Evolutionary conservation across 92 coral and sea anemone species (phyloP).

Genomic region (Metridium senile): DNA sequence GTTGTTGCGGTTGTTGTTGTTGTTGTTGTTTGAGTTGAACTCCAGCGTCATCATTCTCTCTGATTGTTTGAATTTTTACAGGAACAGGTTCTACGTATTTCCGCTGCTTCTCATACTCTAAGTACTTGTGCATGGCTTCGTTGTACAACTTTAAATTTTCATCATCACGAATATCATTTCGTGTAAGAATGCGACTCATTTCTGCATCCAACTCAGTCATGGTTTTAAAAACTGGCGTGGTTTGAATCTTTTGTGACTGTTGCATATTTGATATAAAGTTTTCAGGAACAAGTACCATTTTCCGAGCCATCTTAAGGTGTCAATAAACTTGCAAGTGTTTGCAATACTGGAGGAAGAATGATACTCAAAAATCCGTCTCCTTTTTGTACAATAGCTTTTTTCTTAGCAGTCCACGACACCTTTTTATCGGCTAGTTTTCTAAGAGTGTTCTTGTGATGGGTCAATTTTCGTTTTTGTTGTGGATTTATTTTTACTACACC

Average conservation of each 20-base stretch:
- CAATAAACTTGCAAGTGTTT: not conserved
- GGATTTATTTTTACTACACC: not conserved
- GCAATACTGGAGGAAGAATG: not conserved
- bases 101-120: conserved; percentile 20
- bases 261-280: conserved; percentile 4
- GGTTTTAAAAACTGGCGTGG: conserved; percentile 14
- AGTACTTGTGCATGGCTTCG: conserved; percentile 35
- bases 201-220: conserved; percentile 20
- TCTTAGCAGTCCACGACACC: conserved; percentile 18
- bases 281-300: conserved; percentile 35
- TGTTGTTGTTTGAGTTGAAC: not conserved
- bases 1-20: not conserved
- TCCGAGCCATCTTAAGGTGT: conserved; percentile 1
- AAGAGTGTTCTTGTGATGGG: conserved; percentile 14
- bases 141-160: conserved; percentile 35
- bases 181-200: conserved; percentile 20
- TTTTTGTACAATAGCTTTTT: conserved; percentile 8
- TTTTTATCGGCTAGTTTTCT: conserved; percentile 17
- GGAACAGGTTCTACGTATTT: too few relatives aligned
- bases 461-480: not conserved
- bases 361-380: conserved; percentile 15
- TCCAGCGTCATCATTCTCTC: not conserved
- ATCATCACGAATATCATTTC: conserved; percentile 34
- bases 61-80: too few relatives aligned
- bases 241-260: conserved; percentile 10